Evolutionary conservation across 2,797 vertebrate species (phyloP).

Genomic region (Notolepis coatsorum): DNA sequence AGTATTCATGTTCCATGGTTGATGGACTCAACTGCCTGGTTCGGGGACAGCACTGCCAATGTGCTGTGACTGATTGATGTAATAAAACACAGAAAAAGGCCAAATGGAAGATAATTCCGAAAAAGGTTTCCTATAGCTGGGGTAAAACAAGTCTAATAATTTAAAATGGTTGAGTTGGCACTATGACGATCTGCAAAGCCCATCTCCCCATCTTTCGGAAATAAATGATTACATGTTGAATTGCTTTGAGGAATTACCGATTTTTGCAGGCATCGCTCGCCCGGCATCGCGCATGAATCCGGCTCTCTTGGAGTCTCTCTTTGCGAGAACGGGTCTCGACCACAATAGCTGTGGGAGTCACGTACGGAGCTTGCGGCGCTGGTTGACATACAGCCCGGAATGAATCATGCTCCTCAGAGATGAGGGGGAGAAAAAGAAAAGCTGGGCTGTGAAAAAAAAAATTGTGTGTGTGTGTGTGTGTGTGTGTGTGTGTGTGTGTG

Average conservation of each 20-base stretch:
- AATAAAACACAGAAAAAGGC: slow-evolving; percentile 66
- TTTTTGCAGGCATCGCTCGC: slow-evolving; percentile 6
- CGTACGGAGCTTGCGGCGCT: neutral
- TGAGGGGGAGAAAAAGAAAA: neutral
- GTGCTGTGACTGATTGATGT: slow-evolving; percentile 61
- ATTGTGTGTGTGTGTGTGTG: too few species aligned
- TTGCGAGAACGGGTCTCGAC: neutral
- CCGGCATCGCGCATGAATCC: slow-evolving; percentile 8
- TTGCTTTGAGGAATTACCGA: neutral
- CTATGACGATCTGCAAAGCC: slow-evolving; percentile 2
- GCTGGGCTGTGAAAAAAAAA: neutral
- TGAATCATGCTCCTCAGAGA: slow-evolving; percentile 4
- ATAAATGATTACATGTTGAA: slow-evolving; percentile 4
- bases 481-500: too few species aligned
- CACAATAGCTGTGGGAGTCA: slow-evolving; percentile 6
- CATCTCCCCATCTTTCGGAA: neutral
- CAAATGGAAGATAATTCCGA: slow-evolving; percentile 58
- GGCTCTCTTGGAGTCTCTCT: neutral
- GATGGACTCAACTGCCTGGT: slow-evolving; percentile 69
- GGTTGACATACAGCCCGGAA: neutral
- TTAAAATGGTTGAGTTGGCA: slow-evolving; percentile 20
- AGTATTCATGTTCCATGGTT: slow-evolving; percentile 75
- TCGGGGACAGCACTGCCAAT: slow-evolving; percentile 57
- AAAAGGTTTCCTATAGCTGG: slow-evolving; percentile 21
- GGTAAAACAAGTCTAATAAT: slow-evolving; percentile 18